Base-by-base conservation (phyloP, 2,797 vertebrate genomes). In the Margarornis squamiger region DNA sequence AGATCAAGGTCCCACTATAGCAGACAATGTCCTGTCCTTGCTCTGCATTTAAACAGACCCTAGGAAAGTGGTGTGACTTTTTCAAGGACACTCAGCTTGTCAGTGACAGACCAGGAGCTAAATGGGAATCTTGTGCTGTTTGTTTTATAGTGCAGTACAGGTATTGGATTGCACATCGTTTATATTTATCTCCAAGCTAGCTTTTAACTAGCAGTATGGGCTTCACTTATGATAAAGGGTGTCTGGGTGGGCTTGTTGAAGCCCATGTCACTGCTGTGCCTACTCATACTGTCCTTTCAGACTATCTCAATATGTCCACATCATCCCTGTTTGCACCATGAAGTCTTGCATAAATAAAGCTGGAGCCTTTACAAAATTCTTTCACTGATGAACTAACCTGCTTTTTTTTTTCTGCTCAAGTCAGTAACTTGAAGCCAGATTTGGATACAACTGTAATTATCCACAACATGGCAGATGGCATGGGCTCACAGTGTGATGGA, bases 391-490 rank as follows among this genome's bases (percentile, higher is more conserved):
- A 86, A 27, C 18, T 52, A 67, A 45, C 20, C 19, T 38, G 16
- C 32, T 62, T 63, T 38, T 43, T 43, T 71, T 46, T 83, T 59
- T 72, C 49, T 70, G 48, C n/a, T 74, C 9, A n/a, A 23, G 24
- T 17, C 5, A 12, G 1, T 43, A 62, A 73, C 8, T 18, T 79
- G 46, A 58, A 91, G 52, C 12, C 68, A 66, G 29, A 14, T 85
- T 89, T 58, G 63, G 17, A 29, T 79, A 52, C 39, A 51, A 17
- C 41, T 71, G 24, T 54, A 46, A 62, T 76, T 55, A 34, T 43
- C 22, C 15, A 12, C 0, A 0, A 19, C 29, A 19, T 6, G 11
- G 29, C 26, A 86, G 54, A 48, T 57, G 41, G 26, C 36, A 34
- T 0, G 0, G 38, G 30, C 38, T 72, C 58, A 13, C 58, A 65